Percentiles rank a stretch among this genome's conserved stretches.
Evolutionary conservation across 2,113 vertebrate genomes (phyloP).

Genomic region (Antechinus stuartii): DNA sequence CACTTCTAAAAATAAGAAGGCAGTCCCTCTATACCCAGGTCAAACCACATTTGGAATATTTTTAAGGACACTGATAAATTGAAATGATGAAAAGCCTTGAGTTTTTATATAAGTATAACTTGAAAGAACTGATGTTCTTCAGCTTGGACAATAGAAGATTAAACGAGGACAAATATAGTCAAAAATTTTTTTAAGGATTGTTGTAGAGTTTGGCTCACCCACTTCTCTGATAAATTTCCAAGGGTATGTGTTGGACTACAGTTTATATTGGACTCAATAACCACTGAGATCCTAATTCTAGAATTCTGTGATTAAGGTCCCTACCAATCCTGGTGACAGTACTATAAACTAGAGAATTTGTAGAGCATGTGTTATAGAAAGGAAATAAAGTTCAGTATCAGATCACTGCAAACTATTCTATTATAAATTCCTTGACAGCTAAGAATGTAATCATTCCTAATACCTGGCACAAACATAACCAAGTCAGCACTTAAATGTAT

Average conservation of each 20-base stretch:
- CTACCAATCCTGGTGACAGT: not conserved
- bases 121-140: not conserved
- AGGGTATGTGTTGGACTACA: not conserved
- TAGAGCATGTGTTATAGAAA: not conserved
- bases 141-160: not conserved
- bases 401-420: not conserved
- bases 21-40: not conserved
- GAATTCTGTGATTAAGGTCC: not conserved
- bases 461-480: not conserved
- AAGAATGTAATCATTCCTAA: not conserved
- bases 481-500: not conserved
- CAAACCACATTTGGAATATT: not conserved
- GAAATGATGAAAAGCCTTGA: not conserved
- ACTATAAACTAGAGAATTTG: not conserved
- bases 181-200: not conserved
- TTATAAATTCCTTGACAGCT: not conserved
- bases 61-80: not conserved
- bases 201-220: not conserved
- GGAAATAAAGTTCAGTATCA: not conserved
- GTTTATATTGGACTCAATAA: not conserved
- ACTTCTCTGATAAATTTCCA: not conserved
- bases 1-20: not conserved
- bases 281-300: not conserved
- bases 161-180: not conserved
- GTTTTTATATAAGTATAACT: not conserved